Evolutionary conservation across 92 coral and sea anemone species (phyloP).

Genomic region (Epizoanthus ramosus): DNA sequence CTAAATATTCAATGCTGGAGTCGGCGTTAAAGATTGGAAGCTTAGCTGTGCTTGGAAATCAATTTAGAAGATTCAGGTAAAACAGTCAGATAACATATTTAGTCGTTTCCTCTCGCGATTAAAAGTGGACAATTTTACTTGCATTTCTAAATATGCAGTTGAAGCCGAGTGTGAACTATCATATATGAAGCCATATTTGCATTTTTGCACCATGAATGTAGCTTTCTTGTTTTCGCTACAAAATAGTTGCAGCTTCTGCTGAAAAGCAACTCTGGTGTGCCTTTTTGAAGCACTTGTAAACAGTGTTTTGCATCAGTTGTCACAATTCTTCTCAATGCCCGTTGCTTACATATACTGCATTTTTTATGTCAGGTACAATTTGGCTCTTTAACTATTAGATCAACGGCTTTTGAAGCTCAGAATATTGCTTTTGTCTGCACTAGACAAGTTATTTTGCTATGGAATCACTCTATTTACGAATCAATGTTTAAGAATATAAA

Average conservation of each 20-base stretch:
- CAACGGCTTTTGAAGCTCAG: no score
- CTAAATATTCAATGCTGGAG: conserved; percentile 34
- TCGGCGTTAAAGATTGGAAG: background rate
- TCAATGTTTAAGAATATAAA: background rate
- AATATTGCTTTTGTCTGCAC: no score
- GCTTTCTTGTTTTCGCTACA: background rate
- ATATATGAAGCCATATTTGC: background rate
- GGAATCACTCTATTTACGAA: no score
- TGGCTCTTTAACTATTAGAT: no score
- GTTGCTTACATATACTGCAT: no score
- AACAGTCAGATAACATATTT: background rate
- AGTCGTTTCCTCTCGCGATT: background rate
- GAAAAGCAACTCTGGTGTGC: background rate
- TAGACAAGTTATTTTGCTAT: no score
- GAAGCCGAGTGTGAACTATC: background rate
- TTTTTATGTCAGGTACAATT: no score
- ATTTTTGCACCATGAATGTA: conserved; percentile 5
- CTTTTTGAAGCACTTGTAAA: no score
- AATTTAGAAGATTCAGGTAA: conserved; percentile 9
- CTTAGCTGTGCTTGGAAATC: conserved; percentile 7
- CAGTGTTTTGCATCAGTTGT: no score
- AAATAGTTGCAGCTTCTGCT: background rate
- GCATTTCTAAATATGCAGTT: background rate
- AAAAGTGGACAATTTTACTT: background rate
- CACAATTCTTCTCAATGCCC: no score